Evolutionary conservation across 2,888 invertebrate genomes (phyloP), one percentile per base, ranked within the genome.

Genomic region (Tetanocera ferruginea): DNA sequence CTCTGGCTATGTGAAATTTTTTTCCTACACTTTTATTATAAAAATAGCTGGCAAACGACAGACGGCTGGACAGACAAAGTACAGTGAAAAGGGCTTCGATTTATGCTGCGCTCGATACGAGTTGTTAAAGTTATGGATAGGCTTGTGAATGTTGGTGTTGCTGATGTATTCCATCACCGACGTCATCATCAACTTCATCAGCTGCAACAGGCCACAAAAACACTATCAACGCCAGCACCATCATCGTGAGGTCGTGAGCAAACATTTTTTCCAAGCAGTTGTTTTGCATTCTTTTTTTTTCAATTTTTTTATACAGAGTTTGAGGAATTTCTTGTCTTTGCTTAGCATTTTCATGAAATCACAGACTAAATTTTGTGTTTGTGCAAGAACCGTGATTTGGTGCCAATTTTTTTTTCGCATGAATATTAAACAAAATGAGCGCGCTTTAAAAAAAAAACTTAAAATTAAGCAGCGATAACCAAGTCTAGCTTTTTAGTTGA

Each of bases 201-300:
- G 14, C n/a, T n/a, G n/a, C 62, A 28, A 25, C 62, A 25, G 23
- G 62, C 62, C 62, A 28, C 62, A 62, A 62, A 43, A 43, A 62
- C 55, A 31, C 70, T 52, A 70, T 55, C 70, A 52, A 28, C 31
- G 69, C 51, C 49, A 70, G n/a, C 51, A 55, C 70, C 28, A 75
- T 49, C 66, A 55, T 70, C 70, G 55, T 83, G 83, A 83, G 82
- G 82, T 83, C 83, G 83, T 83, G 83, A 81, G 83, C 79, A 77
- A 76, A 75, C 78, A 67, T 77, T 79, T 80, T 80, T 80, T 79
- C 55, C 55, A 11, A 51, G 51, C 69, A 51, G 77, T 74, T 67
- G 62, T 34, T 73, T 52, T 34, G 51, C 34, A 43, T 66, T 31
- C 9, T 19, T 64, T 51, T 52, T 31, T 66, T 66, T 31, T 60